Evolutionary conservation across 2,888 invertebrate species (phyloP).

Genomic region (Pterostichus madidus): DNA sequence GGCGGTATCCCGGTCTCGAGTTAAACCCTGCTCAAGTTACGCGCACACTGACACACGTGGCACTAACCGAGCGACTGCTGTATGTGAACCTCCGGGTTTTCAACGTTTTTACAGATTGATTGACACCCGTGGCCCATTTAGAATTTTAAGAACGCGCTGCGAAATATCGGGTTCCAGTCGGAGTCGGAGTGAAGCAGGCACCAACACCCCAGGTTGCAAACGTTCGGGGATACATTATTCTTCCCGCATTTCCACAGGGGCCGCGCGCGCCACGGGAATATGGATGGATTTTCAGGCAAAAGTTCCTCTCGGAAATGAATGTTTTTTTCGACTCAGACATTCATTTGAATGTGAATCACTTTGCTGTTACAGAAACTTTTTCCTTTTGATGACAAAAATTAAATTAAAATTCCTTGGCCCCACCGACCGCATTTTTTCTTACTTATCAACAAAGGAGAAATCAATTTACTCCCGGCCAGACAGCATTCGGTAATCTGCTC

Average conservation of each 20-base stretch:
- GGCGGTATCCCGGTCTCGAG: neutral
- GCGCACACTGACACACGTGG: conserved; percentile 36
- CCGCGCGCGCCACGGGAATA: conserved; percentile 51
- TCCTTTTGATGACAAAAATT: conserved; percentile 67
- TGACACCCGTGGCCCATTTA: conserved; percentile 66
- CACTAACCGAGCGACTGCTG: conserved; percentile 48
- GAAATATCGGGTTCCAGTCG: conserved; percentile 61
- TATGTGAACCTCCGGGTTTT: conserved; percentile 50
- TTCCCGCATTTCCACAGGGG: conserved; percentile 56
- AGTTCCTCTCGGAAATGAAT: conserved; percentile 63
- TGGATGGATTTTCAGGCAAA: conserved; percentile 64
- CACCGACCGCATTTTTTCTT: conserved; percentile 47
- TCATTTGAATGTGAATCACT: conserved; percentile 67
- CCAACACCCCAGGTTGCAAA: conserved; percentile 9
- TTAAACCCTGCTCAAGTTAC: conserved; percentile 47
- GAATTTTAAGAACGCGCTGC: conserved; percentile 64
- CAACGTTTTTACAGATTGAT: conserved; percentile 66
- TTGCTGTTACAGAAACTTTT: conserved; percentile 65
- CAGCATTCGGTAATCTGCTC: conserved; percentile 58
- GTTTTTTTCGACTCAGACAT: conserved; percentile 57
- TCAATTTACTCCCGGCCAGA: conserved; percentile 48
- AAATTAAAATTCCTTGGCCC: conserved; percentile 66
- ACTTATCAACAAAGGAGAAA: conserved; percentile 62
- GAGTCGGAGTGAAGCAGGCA: conserved; percentile 6
- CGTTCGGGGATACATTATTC: conserved; percentile 63